Conservation (phyloP, 2,888 invertebrate species). For the Nemotelus pantherinus region DNA sequence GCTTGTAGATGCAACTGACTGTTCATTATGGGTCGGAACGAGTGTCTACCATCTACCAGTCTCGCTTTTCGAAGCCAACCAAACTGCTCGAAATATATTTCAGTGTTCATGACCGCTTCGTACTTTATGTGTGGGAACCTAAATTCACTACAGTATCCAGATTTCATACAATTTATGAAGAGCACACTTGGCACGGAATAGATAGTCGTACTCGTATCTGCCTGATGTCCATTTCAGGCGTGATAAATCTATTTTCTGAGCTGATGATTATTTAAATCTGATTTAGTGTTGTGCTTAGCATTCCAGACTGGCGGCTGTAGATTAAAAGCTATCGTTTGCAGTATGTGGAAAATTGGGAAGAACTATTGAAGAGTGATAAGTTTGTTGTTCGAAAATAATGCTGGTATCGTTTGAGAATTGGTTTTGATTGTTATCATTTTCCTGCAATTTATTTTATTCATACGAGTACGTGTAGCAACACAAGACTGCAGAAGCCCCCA, state of each 20-base stretch:
- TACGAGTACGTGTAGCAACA: no score
- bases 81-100: neutral
- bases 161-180: constrained; percentile 16
- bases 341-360: no score
- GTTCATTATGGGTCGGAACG: constrained; percentile 6
- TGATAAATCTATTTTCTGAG: constrained; percentile 10
- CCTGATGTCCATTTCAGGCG: neutral
- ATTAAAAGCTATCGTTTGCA: no score
- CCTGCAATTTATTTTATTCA: no score
- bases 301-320: neutral
- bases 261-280: constrained; percentile 2
- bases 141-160: neutral
- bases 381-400: no score
- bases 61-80: neutral
- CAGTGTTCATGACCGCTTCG: neutral
- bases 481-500: no score
- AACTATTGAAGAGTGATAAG: no score
- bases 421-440: no score
- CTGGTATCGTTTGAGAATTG: no score
- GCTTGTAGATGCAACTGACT: constrained; percentile 1
- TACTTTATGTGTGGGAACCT: neutral
- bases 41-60: neutral
- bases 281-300: neutral
- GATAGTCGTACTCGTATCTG: neutral
- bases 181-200: neutral